Evolutionary conservation across 2,113 vertebrate genomes (phyloP).

Genomic region (Rhinopomastus cyanomelas): DNA sequence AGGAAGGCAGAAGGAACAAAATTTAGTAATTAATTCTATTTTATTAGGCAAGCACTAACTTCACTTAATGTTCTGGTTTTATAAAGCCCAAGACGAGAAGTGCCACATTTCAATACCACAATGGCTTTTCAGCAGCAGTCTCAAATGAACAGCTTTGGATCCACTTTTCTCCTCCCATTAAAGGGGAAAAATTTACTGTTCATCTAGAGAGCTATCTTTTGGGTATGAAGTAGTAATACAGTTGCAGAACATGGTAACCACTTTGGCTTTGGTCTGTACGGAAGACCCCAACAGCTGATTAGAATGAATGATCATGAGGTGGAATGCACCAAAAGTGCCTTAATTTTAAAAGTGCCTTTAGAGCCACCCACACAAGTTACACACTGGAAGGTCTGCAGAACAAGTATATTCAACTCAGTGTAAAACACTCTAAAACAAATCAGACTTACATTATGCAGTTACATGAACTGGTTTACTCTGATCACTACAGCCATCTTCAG

Average conservation of each 20-base stretch:
- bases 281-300: not conserved
- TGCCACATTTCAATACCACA: not conserved
- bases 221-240: not conserved
- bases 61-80: not conserved
- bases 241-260: not conserved
- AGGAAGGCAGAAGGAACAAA: not conserved
- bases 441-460: not conserved
- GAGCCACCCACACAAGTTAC: not conserved
- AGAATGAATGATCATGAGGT: not conserved
- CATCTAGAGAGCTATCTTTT: not conserved
- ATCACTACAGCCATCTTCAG: not conserved
- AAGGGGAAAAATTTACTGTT: not conserved
- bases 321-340: not conserved
- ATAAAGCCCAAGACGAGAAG: not conserved
- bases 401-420: not conserved
- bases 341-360: not conserved
- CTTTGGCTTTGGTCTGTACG: not conserved
- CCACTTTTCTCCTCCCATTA: not conserved
- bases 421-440: not conserved
- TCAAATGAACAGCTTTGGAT: not conserved
- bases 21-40: not conserved
- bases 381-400: not conserved
- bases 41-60: not conserved
- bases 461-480: not conserved
- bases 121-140: not conserved